A percentile compares a stretch with the other conserved stretches of the same genome.
phyloP scores from a whole-genome alignment of 2,797 vertebrate species.

The Euphonia xanthogaster region DNA sequence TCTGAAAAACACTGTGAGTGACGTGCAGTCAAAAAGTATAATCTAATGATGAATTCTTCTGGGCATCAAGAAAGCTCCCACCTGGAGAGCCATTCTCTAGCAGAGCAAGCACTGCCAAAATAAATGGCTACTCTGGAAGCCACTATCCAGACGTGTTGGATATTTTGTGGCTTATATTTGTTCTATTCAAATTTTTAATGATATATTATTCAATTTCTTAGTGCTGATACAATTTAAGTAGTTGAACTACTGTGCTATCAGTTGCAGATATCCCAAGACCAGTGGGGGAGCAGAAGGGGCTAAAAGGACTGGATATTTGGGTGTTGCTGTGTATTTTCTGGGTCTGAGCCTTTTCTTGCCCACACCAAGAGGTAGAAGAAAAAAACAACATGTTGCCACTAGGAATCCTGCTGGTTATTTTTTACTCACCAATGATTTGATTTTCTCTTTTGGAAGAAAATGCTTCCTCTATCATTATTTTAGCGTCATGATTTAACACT shows the following conservation, averaged over 20 bases:
- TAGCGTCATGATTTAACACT: background rate
- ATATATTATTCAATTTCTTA: background rate
- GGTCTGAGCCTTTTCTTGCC: background rate
- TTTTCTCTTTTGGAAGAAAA: background rate
- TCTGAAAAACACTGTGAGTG: background rate
- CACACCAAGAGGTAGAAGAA: background rate
- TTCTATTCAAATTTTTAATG: background rate
- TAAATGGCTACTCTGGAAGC: background rate
- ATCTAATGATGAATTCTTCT: background rate
- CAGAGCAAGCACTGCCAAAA: background rate
- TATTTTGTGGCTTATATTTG: background rate
- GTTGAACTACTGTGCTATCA: background rate
- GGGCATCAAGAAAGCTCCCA: background rate
- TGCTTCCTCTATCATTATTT: background rate
- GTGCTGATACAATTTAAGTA: background rate
- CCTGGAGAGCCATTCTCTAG: background rate
- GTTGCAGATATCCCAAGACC: background rate
- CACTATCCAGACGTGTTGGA: background rate
- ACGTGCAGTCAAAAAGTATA: background rate
- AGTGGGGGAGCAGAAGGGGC: background rate
- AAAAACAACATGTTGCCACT: background rate
- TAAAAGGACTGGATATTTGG: background rate
- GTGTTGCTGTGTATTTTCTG: background rate
- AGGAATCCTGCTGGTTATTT: background rate
- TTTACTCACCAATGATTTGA: background rate